Evolutionary conservation across 2,888 invertebrate genomes (phyloP), one percentile per base, ranked within the genome.

Genomic region (Agapostemon virescens): DNA sequence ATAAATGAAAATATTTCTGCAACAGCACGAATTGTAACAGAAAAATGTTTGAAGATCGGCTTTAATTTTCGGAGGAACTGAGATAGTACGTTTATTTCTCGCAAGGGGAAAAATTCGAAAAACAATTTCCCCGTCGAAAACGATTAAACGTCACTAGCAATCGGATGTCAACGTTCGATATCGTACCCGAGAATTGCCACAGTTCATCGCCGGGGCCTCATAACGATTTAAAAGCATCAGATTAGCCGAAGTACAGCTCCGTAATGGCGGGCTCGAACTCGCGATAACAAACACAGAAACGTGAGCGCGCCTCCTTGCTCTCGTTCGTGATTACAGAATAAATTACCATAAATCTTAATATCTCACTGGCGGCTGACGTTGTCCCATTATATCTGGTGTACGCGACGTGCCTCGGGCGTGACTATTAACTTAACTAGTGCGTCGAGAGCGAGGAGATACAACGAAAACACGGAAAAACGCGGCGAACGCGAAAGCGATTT

Each of bases 321-420:
- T 55, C 23, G 58, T 55, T 13, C 40, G 15, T 38, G 58, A 70
- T 42, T 40, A 17, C 69, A 26, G 69, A 38, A 70, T 70, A 70
- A 58, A 70, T 70, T 58, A 70, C 23, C 55, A 70, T 70, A 70
- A 70, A 70, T 70, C 15, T 58, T 15, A 40, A 70, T 58, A 40
- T n/a, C 38, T 20, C 38, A 2, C 63, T 20, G 33, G 33, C 13
- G 36, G 33, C 63, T n/a, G 64, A 38, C 64, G 23, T 64, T 40
- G 38, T 15, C 64, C 23, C 64, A 38, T 64, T 64, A 64, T 38
- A 26, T 55, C 13, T 38, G 2, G n/a, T 38, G 11, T 38, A 23
- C 7, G 23, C 38, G 64, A n/a, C 64, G 38, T 15, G 23, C 64
- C 38, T 23, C 23, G 23, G 38, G 6, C 63, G 38, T n/a, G 36